Evolutionary conservation across 2,888 invertebrate species (phyloP).

Genomic region (Amiota minor): DNA sequence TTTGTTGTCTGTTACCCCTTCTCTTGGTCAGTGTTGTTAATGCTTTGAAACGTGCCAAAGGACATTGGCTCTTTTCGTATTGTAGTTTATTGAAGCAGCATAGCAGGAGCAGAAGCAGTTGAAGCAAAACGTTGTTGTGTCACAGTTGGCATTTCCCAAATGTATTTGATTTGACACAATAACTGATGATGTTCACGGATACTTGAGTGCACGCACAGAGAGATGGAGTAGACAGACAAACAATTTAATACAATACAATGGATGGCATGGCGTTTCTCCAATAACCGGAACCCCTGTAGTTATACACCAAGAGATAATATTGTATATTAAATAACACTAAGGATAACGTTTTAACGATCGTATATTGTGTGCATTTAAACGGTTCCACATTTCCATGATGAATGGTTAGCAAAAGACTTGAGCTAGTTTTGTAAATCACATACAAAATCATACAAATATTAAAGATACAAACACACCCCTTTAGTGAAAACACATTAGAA

Average conservation of each 20-base stretch:
- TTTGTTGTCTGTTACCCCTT: not conserved
- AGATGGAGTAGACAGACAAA: not conserved
- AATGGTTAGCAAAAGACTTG: constrained; percentile 13
- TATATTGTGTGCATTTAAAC: constrained; percentile 17
- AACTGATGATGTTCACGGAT: constrained; percentile 47
- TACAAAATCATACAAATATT: not conserved
- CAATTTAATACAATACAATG: not conserved
- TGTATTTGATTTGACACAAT: constrained; percentile 51
- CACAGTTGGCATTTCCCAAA: constrained; percentile 43
- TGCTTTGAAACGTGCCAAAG: constrained; percentile 6
- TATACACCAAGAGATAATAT: no score
- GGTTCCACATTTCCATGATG: constrained; percentile 25
- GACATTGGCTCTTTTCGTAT: constrained; percentile 1
- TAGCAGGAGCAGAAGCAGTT: not conserved
- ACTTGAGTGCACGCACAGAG: constrained; percentile 19
- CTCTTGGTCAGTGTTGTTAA: no score
- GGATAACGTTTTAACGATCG: constrained; percentile 6
- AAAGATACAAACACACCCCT: not conserved
- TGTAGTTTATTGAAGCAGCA: not conserved
- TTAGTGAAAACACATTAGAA: constrained; percentile 13
- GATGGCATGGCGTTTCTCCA: not conserved
- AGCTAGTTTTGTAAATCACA: not conserved
- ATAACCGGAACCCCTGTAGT: not conserved
- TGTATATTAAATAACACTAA: not conserved
- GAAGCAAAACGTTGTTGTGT: constrained; percentile 1